These are phyloP conservation scores for Microcebus murinus DNA, from an alignment of 2,113 vertebrate species.

Conservation along the genomic window DNA sequence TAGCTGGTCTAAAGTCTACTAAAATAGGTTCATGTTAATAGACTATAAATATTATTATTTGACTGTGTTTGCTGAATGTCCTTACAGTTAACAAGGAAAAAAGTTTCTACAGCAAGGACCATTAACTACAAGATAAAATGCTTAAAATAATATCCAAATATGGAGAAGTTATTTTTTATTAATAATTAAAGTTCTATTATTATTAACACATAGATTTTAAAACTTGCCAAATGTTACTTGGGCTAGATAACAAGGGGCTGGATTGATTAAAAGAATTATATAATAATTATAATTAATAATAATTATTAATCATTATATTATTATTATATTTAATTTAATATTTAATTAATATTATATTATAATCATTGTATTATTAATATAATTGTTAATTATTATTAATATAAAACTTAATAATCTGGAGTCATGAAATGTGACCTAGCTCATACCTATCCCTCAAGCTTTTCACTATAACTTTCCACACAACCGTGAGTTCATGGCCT, in stretches of 20 bases:
- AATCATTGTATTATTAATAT: too few relatives aligned
- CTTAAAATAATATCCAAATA: conserved; percentile 32
- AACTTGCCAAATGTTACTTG: conserved; percentile 23
- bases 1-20: conserved; percentile 6
- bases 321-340: too few relatives aligned
- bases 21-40: conserved; percentile 9
- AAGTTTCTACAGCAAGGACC: neutral
- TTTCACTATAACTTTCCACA: neutral
- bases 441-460: neutral
- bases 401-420: neutral
- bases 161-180: conserved; percentile 6
- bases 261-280: conserved; percentile 31
- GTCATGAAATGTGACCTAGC: neutral
- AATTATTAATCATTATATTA: too few relatives aligned
- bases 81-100: conserved; percentile 22
- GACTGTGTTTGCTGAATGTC: conserved; percentile 20
- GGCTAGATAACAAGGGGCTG: neutral
- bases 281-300: too few relatives aligned
- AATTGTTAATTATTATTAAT: too few relatives aligned
- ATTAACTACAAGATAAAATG: conserved; percentile 42
- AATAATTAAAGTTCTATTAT: conserved; percentile 14
- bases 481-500: neutral
- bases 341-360: too few relatives aligned
- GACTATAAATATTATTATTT: conserved; percentile 18
- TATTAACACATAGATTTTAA: conserved; percentile 53